Evolutionary conservation across 1,140 invertebrate species (phyloP).

Genomic region (Bombus confusus): DNA sequence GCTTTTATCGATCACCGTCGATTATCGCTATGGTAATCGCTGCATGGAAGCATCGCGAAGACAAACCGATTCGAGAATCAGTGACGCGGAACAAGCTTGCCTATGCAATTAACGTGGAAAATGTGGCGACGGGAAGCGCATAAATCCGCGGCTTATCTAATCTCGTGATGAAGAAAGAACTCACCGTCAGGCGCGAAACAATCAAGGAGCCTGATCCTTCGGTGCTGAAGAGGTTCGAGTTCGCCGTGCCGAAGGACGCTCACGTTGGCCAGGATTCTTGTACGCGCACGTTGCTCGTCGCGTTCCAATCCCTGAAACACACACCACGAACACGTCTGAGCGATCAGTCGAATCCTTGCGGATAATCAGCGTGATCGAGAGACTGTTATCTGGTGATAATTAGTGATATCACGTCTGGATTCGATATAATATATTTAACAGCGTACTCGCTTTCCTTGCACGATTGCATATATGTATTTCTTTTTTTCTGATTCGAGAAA

Average conservation of each 20-base stretch:
- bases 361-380: constrained; percentile 56
- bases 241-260: constrained; percentile 76
- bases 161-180: constrained; percentile 53
- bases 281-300: constrained; percentile 81
- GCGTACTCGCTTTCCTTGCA: neutral
- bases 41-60: neutral
- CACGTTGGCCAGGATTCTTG: constrained; percentile 83
- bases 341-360: constrained; percentile 60
- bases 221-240: constrained; percentile 76
- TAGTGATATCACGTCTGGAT: constrained; percentile 29
- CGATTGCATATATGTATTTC: too few relatives aligned
- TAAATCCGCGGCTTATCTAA: constrained; percentile 37
- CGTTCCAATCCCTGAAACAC: constrained; percentile 82
- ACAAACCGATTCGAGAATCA: neutral
- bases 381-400: constrained; percentile 55
- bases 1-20: neutral
- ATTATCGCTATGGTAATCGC: neutral
- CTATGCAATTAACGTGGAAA: neutral
- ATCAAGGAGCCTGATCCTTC: constrained; percentile 78
- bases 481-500: neutral
- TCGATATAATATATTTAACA: neutral
- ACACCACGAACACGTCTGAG: constrained; percentile 68
- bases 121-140: neutral
- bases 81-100: neutral
- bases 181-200: constrained; percentile 79